phyloP scores from a whole-genome alignment of 35 echinoderm and acorn worm genomes.

The Strongylocentrotus purpuratus region DNA sequence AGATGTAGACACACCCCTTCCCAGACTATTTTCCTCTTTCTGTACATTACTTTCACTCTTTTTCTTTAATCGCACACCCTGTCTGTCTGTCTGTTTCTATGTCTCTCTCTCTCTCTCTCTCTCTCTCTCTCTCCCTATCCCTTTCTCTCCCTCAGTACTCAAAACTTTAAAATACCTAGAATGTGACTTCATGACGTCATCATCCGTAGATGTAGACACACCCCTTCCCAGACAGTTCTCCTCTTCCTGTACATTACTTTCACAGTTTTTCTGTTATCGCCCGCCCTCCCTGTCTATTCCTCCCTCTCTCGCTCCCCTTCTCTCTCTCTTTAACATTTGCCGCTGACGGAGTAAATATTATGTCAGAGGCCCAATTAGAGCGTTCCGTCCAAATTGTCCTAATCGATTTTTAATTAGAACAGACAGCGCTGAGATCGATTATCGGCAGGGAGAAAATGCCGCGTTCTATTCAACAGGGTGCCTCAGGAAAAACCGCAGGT shows the following conservation, averaged over 20 bases:
- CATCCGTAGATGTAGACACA: background rate
- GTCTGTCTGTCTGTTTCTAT: no score
- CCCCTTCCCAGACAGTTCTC: background rate
- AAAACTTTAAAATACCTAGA: background rate
- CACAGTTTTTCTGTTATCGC: background rate
- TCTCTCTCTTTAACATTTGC: background rate
- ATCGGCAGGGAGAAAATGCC: slow-evolving; percentile 3
- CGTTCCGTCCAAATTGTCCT: slow-evolving; percentile 41
- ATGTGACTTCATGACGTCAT: background rate
- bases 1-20: background rate
- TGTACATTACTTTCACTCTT: background rate
- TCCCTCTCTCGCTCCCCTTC: background rate
- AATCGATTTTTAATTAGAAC: slow-evolving; percentile 55
- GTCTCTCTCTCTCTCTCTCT: background rate
- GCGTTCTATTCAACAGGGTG: background rate
- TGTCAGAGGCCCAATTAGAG: slow-evolving; percentile 38
- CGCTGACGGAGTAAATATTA: slow-evolving; percentile 49
- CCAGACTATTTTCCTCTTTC: background rate
- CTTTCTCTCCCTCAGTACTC: background rate
- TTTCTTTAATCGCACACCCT: background rate
- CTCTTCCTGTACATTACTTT: background rate
- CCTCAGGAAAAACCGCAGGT: background rate
- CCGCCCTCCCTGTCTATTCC: background rate
- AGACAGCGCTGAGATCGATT: slow-evolving; percentile 41
- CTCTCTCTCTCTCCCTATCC: background rate